Percentiles rank a stretch among this genome's conserved stretches.
phyloP scores from a whole-genome alignment of 2,113 vertebrate species.

The Nycticorax nycticorax region DNA sequence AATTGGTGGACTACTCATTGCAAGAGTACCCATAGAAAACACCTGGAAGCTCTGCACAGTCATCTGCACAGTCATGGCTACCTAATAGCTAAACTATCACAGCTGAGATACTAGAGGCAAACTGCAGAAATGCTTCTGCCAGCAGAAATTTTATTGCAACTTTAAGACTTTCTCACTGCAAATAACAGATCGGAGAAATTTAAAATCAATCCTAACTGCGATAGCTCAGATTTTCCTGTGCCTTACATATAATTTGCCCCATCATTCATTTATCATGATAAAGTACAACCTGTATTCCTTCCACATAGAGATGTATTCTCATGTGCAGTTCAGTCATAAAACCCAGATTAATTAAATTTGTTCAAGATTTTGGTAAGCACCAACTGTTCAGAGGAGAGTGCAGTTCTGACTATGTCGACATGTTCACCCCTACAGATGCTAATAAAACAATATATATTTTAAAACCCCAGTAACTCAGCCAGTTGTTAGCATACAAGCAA shows the following conservation, averaged over 20 bases:
- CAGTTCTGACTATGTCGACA: not conserved
- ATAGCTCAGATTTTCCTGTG: not conserved
- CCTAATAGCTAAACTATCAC: not conserved
- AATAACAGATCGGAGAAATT: not conserved
- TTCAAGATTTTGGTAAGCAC: not conserved
- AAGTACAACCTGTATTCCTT: not conserved
- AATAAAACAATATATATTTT: not conserved
- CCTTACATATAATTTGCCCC: not conserved
- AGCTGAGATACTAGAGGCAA: not conserved
- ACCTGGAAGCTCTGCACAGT: not conserved
- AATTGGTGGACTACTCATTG: not conserved
- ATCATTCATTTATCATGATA: not conserved
- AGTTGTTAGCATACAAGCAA: not conserved
- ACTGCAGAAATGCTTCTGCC: not conserved
- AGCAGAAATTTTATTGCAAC: not conserved
- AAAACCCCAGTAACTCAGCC: accelerated
- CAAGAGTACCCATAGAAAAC: not conserved
- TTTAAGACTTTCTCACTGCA: not conserved
- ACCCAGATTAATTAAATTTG: not conserved
- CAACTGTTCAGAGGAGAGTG: not conserved
- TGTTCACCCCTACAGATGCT: not conserved
- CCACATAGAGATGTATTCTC: not conserved
- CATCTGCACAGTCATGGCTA: not conserved
- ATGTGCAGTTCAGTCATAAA: not conserved
- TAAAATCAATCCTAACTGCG: not conserved